These are phyloP conservation scores for Zosterops pallidus DNA, from an alignment of 2,113 vertebrate genomes.

Conservation along the genomic window DNA sequence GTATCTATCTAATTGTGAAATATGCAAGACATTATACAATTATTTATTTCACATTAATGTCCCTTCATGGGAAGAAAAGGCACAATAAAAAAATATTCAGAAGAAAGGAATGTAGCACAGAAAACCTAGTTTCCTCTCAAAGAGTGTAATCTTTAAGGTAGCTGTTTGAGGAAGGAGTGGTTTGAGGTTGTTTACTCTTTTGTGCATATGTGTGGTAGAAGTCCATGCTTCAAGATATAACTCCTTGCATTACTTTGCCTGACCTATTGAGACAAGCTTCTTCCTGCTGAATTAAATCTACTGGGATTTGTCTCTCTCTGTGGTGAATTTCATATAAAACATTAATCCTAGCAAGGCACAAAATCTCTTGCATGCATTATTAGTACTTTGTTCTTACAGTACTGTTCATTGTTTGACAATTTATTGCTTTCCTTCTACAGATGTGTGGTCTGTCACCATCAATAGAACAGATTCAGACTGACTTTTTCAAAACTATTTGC, in stretches of 20 bases:
- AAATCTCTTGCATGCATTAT: rapidly evolving
- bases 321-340: background rate
- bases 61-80: background rate
- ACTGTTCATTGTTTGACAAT: background rate
- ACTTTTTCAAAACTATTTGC: background rate
- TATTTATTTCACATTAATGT: background rate
- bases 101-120: background rate
- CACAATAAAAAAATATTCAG: background rate
- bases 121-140: background rate
- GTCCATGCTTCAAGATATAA: background rate
- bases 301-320: background rate
- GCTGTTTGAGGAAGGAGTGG: background rate
- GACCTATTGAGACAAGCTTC: background rate
- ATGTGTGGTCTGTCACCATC: background rate
- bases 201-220: background rate
- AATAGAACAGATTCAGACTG: background rate
- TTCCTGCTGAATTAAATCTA: background rate
- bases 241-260: background rate
- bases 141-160: background rate
- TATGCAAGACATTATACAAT: background rate
- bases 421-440: background rate
- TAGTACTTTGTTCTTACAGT: background rate
- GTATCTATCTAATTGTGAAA: background rate
- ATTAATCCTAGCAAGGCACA: background rate
- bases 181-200: background rate